phyloP scores from a whole-genome alignment of 2,888 invertebrate species.

The Meiosimyza platycephala region DNA sequence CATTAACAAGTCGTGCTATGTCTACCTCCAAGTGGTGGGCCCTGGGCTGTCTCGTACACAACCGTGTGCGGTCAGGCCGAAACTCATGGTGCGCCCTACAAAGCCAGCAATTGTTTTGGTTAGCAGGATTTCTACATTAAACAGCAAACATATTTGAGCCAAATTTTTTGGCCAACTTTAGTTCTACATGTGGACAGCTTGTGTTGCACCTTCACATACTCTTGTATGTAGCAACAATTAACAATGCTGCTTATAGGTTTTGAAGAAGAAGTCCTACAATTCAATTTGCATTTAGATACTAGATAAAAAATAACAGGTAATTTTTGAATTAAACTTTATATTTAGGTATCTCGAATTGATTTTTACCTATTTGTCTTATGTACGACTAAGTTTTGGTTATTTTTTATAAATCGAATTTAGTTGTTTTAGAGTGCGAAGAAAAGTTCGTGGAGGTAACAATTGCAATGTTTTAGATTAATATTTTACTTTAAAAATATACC shows the following conservation, averaged over 20 bases:
- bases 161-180: not conserved
- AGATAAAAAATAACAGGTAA: conserved; percentile 7
- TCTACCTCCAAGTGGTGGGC: conserved; percentile 65
- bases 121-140: conserved; percentile 51
- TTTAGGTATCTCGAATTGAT: not conserved
- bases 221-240: too few species aligned
- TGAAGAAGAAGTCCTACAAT: not conserved
- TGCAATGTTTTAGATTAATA: too few species aligned
- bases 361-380: not conserved
- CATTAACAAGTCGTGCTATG: conserved; percentile 64
- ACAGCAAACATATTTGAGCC: not conserved
- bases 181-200: too few species aligned
- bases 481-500: too few species aligned
- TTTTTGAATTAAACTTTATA: not conserved
- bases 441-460: too few species aligned
- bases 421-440: too few species aligned
- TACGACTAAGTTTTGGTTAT: too few species aligned
- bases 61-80: conserved; percentile 61
- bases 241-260: not conserved
- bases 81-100: conserved; percentile 65
- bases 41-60: conserved; percentile 62
- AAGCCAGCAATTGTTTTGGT: conserved; percentile 27
- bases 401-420: too few species aligned
- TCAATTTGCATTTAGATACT: conserved; percentile 18
- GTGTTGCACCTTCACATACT: too few species aligned